These are phyloP conservation scores for Gallinago nigripennis DNA, from an alignment of 2,797 vertebrate genomes.

Conservation along the genomic window DNA sequence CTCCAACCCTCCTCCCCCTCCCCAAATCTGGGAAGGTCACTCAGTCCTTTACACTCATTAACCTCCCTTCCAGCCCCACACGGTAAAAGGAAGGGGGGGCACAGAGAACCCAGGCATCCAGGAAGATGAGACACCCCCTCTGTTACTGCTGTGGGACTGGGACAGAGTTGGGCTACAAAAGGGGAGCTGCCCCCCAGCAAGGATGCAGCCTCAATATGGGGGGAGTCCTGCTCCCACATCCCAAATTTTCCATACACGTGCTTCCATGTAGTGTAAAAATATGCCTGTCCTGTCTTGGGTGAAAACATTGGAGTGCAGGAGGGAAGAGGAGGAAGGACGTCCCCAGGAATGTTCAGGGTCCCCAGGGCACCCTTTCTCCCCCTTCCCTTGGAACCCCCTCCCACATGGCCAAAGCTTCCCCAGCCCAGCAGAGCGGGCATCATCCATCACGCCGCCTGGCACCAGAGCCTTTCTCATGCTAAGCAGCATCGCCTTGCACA, in stretches of 20 bases:
- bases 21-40: slow-evolving; percentile 5
- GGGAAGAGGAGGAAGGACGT: background rate
- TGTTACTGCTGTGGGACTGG: background rate
- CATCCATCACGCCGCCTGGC: slow-evolving; percentile 58
- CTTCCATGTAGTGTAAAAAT: background rate
- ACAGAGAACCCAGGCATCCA: background rate
- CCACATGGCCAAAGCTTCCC: background rate
- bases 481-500: slow-evolving; percentile 25
- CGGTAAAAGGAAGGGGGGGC: background rate
- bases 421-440: slow-evolving; percentile 9
- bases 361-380: background rate
- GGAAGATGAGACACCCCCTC: background rate
- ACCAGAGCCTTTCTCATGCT: slow-evolving; percentile 64
- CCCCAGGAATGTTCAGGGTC: accelerated
- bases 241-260: background rate
- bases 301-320: background rate
- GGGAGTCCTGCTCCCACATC: background rate
- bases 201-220: background rate
- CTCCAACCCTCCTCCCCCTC: background rate
- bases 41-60: slow-evolving; percentile 31
- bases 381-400: background rate
- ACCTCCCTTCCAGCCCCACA: background rate
- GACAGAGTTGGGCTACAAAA: background rate
- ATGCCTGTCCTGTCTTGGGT: background rate
- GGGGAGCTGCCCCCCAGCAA: background rate